These are phyloP conservation scores for Rhegmatorhina hoffmannsi DNA, from an alignment of 2,113 vertebrate species.

Conservation along the genomic window DNA sequence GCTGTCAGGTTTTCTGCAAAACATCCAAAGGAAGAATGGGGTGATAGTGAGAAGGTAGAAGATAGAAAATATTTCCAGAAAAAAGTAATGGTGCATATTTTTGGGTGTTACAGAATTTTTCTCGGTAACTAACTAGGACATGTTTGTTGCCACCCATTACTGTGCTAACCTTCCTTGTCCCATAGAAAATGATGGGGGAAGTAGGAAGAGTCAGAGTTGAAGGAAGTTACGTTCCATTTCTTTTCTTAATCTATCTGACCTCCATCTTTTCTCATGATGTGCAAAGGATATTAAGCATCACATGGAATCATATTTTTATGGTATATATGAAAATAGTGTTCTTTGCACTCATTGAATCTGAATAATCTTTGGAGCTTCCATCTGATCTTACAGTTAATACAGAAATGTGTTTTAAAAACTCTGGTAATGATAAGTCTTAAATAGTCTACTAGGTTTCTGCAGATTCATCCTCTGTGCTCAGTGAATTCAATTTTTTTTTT, in stretches of 20 bases:
- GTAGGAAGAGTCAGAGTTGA: neutral
- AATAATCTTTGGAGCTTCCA: neutral
- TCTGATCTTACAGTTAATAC: neutral
- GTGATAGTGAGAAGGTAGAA: fast-evolving
- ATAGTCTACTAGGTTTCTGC: neutral
- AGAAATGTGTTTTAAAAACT: neutral
- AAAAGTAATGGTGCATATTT: neutral
- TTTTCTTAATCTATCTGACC: neutral
- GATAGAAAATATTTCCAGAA: neutral
- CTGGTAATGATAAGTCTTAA: neutral
- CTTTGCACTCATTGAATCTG: neutral
- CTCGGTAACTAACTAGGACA: neutral
- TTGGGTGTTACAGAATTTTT: neutral
- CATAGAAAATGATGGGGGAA: neutral
- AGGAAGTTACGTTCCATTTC: neutral
- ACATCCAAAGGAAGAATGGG: neutral
- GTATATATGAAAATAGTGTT: fast-evolving
- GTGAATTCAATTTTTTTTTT: neutral
- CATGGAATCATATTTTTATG: neutral
- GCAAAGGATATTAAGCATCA: neutral
- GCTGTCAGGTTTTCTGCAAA: neutral
- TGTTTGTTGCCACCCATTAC: neutral
- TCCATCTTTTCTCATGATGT: neutral
- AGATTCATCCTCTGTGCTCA: neutral
- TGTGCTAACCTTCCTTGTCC: neutral